Evolutionary conservation across 92 coral and sea anemone genomes (phyloP), one percentile per base, ranked within the genome.

Genomic region (Phenganax stokvisi): DNA sequence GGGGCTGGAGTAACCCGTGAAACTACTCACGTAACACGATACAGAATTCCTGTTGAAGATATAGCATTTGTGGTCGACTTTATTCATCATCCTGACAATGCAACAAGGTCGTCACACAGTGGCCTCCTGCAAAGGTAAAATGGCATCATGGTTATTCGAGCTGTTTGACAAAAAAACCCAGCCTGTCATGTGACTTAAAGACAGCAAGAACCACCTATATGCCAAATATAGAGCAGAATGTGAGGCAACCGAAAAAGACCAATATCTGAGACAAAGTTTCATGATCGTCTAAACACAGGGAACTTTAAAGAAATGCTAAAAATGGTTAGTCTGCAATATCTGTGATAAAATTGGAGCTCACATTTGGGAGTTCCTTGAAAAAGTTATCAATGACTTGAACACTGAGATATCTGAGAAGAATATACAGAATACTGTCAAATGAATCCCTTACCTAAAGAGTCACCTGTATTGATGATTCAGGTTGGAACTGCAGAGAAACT

Each of bases 1-100:
- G 77, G 77, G 6, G 12, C 77, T 10, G 77, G 59, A 8, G 77
- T 25, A 2, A 73, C 12, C 13, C 31, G 60, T 53, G 0, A 17
- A 9, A 20, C 31, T 8, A 11, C 77, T 37, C 13, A 52, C 9
- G 60, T 73, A 17, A 73, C 1, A 25, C 9, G 62, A 73, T 73
- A 73, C 17, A 20, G 67, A 81, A 80, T 67, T 28, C 71, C 70
- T 16, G 74, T 59, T 29, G 71, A 79, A 27, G 84, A 80, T 31
- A 51, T 86, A 37, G 85, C 87, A 47, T 86, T 86, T 70, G 13
- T 83, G 25, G 47, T 88, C 15, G 67, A 83, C 59, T 88, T 88
- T 61, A 57, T 88, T 10, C 85, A 86, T 25, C 77, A 57, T 73
- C 84, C 84, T 7, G 84, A 81, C 77, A 81, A 81, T 54, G 76